Base-by-base conservation (phyloP, 2,888 invertebrate species). In the Trichopria drosophilae region DNA sequence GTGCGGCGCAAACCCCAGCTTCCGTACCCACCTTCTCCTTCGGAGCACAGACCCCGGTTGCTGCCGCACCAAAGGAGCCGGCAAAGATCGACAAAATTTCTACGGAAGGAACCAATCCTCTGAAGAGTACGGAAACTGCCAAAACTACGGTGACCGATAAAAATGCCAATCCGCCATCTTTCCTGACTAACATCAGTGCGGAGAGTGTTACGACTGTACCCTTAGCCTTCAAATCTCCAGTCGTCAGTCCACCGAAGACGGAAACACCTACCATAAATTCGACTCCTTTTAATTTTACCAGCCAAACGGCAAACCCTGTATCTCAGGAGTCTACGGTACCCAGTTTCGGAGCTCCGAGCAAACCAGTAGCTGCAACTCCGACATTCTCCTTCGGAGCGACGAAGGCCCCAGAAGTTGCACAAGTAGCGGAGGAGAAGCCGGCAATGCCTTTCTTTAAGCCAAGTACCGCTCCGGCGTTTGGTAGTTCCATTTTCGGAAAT, bases 1-100 rank as follows among this genome's bases (percentile, higher is more conserved):
- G 39, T 7, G 3, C 37, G 31, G 5, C 37, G 32, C 26, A 39
- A 22, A 54, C 45, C 5, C 19, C 48, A 50, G 40, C 40, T 9
- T 45, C 26, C 16, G 15, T 46, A 15, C 34, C 55, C 23, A 53
- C 50, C n/a, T 64, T 64, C 24, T 53, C 60, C 6, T 70, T 69
- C 20, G 60, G 62, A 26, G 39, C 51, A 16, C 36, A 59, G 28
- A 49, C 32, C 31, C 41, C 36, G 4, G 18, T 48, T 18, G 36
- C 41, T 15, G 9, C 54, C 15, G 32, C 31, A n/a, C 52, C 34
- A 10, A 45, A 15, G n/a, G n/a, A n/a, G n/a, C n/a, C n/a, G n/a
- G n/a, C n/a, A n/a, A n/a, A n/a, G n/a, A n/a, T n/a, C n/a, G n/a
- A n/a, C n/a, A n/a, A n/a, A n/a, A n/a, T n/a, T n/a, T n/a, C n/a